Percentiles rank a stretch among this genome's conserved stretches.
phyloP scores from a whole-genome alignment of 2,113 vertebrate genomes.

The Chaetodon trifascialis region DNA sequence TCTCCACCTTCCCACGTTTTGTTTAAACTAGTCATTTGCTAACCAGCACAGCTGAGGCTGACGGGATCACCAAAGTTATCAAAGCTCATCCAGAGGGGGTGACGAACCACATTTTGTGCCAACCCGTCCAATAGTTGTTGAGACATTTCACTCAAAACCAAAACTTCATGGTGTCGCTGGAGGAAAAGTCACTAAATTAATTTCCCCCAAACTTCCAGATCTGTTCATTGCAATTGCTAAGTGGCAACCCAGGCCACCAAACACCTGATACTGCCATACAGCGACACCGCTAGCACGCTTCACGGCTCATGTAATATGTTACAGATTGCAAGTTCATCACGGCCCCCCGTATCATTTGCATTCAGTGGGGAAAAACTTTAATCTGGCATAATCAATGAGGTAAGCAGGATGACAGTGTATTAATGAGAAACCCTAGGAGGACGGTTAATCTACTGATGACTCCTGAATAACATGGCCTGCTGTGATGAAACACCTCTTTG shows the following conservation, averaged over 20 bases:
- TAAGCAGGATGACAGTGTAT: conserved; percentile 40
- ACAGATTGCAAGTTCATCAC: not conserved
- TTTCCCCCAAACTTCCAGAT: no score
- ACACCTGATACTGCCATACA: not conserved
- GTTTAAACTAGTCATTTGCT: no score
- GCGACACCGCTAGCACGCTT: no score
- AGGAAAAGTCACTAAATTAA: no score
- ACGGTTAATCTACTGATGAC: conserved; percentile 65
- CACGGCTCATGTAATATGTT: not conserved
- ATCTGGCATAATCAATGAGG: conserved; percentile 49
- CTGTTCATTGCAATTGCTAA: not conserved
- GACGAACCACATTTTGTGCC: not conserved
- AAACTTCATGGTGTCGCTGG: no score
- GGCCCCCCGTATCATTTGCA: conserved; percentile 31
- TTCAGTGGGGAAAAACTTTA: conserved; percentile 26
- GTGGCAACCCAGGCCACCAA: not conserved
- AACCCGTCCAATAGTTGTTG: not conserved
- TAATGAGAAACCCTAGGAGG: conserved; percentile 46
- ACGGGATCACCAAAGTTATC: no score
- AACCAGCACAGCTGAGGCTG: no score
- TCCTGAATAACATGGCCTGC: conserved; percentile 35
- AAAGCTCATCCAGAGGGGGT: no score
- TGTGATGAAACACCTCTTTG: conserved; percentile 62
- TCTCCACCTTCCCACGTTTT: not conserved
- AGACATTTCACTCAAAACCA: no score